These are phyloP conservation scores for Synanthedon andrenaeformis DNA, from an alignment of 2,888 invertebrate species.

Conservation along the genomic window DNA sequence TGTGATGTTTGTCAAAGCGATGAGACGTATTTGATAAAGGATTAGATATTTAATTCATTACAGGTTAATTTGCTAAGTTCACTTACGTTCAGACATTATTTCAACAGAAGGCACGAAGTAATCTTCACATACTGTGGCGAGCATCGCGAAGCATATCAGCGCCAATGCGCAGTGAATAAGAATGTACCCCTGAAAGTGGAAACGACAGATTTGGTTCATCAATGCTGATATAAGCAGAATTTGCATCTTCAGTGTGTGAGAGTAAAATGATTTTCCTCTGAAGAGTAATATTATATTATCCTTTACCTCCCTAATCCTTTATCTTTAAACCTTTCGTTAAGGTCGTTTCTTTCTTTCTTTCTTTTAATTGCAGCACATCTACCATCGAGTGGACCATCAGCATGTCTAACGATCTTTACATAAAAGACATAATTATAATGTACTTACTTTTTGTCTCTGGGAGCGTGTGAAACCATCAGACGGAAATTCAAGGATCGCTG, in stretches of 20 bases:
- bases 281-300: too few species aligned
- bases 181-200: slow-evolving; percentile 71
- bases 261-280: not conserved
- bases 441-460: slow-evolving; percentile 70
- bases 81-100: slow-evolving; percentile 83
- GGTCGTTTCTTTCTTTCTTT: too few species aligned
- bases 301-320: too few species aligned
- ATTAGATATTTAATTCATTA: too few species aligned
- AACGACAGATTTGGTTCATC: not conserved
- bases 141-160: slow-evolving; percentile 81
- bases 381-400: too few species aligned
- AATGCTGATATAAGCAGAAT: not conserved
- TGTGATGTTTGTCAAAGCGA: too few species aligned
- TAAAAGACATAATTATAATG: too few species aligned
- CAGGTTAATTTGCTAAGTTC: too few species aligned
- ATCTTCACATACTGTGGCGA: slow-evolving; percentile 87
- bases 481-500: slow-evolving; percentile 85
- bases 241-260: not conserved
- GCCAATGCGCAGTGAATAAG: slow-evolving; percentile 72
- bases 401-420: too few species aligned
- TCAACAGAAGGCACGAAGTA: slow-evolving; percentile 91
- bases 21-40: too few species aligned
- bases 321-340: too few species aligned
- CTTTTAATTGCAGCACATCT: too few species aligned
- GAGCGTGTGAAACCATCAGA: slow-evolving; percentile 76